Evolutionary conservation across 2,888 invertebrate species (phyloP), one percentile per base, ranked within the genome.

Genomic region (Labia minor): DNA sequence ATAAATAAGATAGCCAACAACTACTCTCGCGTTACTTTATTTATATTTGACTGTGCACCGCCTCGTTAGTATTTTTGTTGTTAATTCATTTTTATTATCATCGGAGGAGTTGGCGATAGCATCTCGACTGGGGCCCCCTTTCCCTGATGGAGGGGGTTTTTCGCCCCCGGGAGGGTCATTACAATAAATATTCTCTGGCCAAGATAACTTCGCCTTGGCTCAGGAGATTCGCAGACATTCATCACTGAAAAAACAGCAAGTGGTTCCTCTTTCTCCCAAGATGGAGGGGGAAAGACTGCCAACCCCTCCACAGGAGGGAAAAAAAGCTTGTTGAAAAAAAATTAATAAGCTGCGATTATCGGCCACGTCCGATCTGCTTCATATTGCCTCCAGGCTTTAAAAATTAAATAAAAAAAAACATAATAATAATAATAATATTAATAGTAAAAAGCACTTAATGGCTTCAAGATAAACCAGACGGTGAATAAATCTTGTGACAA

Each of bases 1-100:
- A 26, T 66, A 66, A 66, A 26, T 49, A 49, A 49, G 61, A 19
- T 21, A 19, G 8, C 37, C 37, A 37, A n/a, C n/a, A n/a, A 19
- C 65, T 20, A 37, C 37, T n/a, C 37, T 61, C 49, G 19, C 65
- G 16, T 21, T 14, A 19, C 61, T 21, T 61, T 26, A 61, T 61
- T 65, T 65, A 20, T 61, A 65, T 65, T 62, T 66, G 21, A 18
- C 65, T 1, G 6, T 37, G 18, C 49, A 11, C 37, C 37, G 14
- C 18, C 61, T 65, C 68, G 67, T 69, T 68, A 66, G 64, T 68
- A 68, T 68, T 70, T 69, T 68, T 67, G 65, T 67, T 67, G 69
- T 68, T 69, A 70, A 69, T 70, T 69, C 69, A 69, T 69, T 70
- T 70, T 70, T 69, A 70, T 69, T 70, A 69, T 69, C 70, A 68